Base-by-base conservation (phyloP, 2,113 vertebrate genomes). In the Cephalopterus ornatus region DNA sequence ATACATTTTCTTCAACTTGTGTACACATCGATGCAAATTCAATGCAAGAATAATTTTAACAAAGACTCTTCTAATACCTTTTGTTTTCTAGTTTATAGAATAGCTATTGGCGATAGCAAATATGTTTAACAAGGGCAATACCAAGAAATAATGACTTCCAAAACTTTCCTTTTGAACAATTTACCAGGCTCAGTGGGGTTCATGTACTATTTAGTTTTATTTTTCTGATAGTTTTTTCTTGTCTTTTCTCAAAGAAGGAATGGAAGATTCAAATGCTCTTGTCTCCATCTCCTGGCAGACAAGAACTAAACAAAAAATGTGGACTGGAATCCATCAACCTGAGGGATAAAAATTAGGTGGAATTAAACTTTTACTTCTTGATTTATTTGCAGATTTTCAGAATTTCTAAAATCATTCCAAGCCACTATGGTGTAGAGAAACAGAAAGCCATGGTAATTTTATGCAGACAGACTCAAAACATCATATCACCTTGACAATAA, bases 261-360 rank as follows among this genome's bases (percentile, higher is more conserved):
- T 35, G 49, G 20, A 92, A 90, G 35, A 92, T 75, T 89, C 33
- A 91, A 95, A 93, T 88, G 47, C 86, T 97, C 44, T 97, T 97
- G 91, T 86, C 94, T 95, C 94, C 94, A 93, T 92, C 94, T 97
- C 88, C 92, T 96, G 94, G 85, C 8, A 96, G 68, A 50, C 41
- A 73, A 83, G 27, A 91, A 70, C 16, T 24, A 37, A 86, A 79
- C 7, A 35, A 67, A 94, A 92, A 46, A 62, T 13, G 3, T n/a
- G 8, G 39, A 52, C 14, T 74, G 30, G 23, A 70, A 86, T 50
- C 22, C 12, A 37, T 41, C 37, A 71, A 77, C 3, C 21, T 15
- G 55, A 87, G 7, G 2, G 7, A 80, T 15, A 52, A 70, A 85
- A 90, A 33, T 16, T 21, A 70, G 5, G 5, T 76, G 11, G 8